Evolutionary conservation across 2,113 vertebrate species (phyloP), one percentile per base, ranked within the genome.

Genomic region (Triplophysa rosa): DNA sequence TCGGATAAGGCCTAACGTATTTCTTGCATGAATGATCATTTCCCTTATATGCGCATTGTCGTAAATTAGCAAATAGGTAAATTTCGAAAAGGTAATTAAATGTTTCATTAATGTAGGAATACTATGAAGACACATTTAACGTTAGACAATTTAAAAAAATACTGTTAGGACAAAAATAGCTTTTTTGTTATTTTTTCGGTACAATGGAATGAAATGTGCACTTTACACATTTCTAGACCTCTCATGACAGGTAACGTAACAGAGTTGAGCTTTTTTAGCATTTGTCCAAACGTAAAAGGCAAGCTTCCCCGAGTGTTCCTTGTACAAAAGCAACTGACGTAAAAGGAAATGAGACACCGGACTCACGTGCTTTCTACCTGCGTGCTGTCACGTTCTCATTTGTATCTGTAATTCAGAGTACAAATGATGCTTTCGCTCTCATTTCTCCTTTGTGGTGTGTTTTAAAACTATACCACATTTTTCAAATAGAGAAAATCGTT

Each of bases 371-470:
- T 13, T 49, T 52, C 8, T 63, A 78, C 79, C 68, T 84, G 82
- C 68, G 64, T 68, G 45, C 29, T 16, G 56, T 78, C 82, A 84
- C 82, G 79, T 65, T 65, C 47, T 19, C 40, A 19, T 7, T 14
- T 23, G 6, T 26, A 56, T 26, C 52, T 13, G 24, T 37, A 13
- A 24, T 24, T 21, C 7, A 21, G 61, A 10, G 29, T 42, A 63
- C 19, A 63, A 5, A 49, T 66, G 0, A 45, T 0, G 1, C 61
- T 3, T 26, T 23, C 16, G 13, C 29, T 42, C 52, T 33, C 4
- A 65, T 33, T 65, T 33, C 24, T 76, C 3, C 1, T 21, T 1
- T 63, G 47, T 1, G 47, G 11, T 75, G 21, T 17, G 8, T 45
- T 45, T 11, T 3, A 2, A 45, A 45, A 37, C 29, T 33, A 33